These are phyloP conservation scores for Rhagoletis zephyria DNA, from an alignment of 1,140 invertebrate genomes.

Conservation along the genomic window DNA sequence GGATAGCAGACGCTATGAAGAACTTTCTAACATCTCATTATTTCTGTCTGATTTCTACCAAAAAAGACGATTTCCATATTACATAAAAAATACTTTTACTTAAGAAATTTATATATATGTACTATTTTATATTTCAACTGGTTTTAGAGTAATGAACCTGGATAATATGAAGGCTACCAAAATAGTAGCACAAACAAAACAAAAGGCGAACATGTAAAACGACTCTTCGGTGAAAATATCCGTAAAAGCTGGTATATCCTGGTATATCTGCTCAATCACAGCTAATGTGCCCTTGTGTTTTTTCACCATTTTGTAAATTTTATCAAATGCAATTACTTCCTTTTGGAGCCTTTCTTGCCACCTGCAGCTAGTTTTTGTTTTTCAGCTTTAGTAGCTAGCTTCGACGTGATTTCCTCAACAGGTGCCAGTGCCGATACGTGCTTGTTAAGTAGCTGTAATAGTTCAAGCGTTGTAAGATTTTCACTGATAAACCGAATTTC, in stretches of 20 bases:
- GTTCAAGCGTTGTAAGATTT: slow-evolving; percentile 83
- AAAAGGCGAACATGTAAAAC: slow-evolving; percentile 92
- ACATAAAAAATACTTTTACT: slow-evolving; percentile 32
- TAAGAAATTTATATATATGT: slow-evolving; percentile 58
- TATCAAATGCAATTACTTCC: slow-evolving; percentile 65
- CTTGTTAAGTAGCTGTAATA: slow-evolving; percentile 85
- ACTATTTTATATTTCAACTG: slow-evolving; percentile 76
- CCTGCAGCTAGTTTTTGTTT: slow-evolving; percentile 72
- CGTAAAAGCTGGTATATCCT: slow-evolving; percentile 91
- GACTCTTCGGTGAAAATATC: slow-evolving; percentile 97
- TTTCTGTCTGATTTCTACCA: too few species aligned
- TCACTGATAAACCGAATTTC: slow-evolving; percentile 82
- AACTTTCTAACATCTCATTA: too few species aligned
- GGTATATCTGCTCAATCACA: slow-evolving; percentile 88
- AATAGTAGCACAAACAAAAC: slow-evolving; percentile 86
- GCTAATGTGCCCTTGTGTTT: slow-evolving; percentile 76
- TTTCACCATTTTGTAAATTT: slow-evolving; percentile 64
- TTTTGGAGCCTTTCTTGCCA: slow-evolving; percentile 68
- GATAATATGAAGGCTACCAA: slow-evolving; percentile 88
- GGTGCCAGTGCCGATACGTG: slow-evolving; percentile 81
- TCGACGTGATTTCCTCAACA: slow-evolving; percentile 75
- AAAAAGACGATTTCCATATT: too few species aligned
- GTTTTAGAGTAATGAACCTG: slow-evolving; percentile 89
- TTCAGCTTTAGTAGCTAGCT: slow-evolving; percentile 75
- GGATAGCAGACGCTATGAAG: too few species aligned